phyloP scores from a whole-genome alignment of 2,888 invertebrate genomes.

The Apamea epomidion region DNA sequence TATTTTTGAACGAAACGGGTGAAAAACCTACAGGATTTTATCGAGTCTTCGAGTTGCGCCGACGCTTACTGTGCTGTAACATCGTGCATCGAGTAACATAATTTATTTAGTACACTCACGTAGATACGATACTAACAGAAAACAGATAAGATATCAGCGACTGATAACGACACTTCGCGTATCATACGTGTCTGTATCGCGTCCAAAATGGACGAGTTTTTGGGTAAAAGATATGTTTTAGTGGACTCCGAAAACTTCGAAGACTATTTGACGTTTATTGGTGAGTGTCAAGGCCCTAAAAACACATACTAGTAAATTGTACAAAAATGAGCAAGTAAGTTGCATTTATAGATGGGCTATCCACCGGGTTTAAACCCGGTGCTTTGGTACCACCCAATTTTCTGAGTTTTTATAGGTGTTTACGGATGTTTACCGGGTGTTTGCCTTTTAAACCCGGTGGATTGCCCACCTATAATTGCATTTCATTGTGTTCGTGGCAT shows the following conservation, averaged over 20 bases:
- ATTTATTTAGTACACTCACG: background rate
- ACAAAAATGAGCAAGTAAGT: background rate
- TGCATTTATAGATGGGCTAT: too few species aligned
- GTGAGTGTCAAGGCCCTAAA: constrained; percentile 65
- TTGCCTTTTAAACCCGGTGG: too few species aligned
- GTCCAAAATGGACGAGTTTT: constrained; percentile 79
- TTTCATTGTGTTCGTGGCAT: background rate
- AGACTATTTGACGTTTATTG: constrained; percentile 72
- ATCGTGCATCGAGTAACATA: background rate
- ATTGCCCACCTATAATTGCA: too few species aligned
- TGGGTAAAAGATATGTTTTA: constrained; percentile 74
- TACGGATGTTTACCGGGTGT: too few species aligned
- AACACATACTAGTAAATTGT: background rate
- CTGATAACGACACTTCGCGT: constrained; percentile 15
- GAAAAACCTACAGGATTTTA: background rate
- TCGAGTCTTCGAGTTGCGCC: too few species aligned
- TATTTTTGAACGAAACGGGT: too few species aligned
- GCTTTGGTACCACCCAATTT: too few species aligned
- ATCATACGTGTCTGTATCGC: constrained; percentile 17
- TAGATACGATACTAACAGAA: constrained; percentile 20
- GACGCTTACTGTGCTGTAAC: background rate
- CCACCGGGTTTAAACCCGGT: too few species aligned
- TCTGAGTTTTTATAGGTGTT: too few species aligned
- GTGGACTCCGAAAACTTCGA: constrained; percentile 74
- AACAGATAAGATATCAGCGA: constrained; percentile 56